Evolutionary conservation across 2,113 vertebrate species (phyloP).

Genomic region (Hiodon tergisus): DNA sequence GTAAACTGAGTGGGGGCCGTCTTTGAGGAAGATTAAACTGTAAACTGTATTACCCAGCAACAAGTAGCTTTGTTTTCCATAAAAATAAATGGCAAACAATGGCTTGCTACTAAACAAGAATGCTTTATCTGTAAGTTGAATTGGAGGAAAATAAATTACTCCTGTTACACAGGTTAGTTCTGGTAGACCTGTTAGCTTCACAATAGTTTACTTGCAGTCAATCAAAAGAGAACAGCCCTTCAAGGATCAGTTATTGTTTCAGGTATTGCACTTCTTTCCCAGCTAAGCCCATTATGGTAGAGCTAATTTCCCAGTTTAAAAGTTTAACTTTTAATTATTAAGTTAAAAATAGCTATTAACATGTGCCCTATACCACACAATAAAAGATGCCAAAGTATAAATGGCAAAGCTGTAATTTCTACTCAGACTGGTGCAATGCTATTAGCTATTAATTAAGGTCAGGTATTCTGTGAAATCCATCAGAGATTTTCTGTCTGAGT

Average conservation of each 20-base stretch:
- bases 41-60: too few species aligned
- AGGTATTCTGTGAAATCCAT: conserved; percentile 44
- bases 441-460: conserved; percentile 52
- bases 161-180: too few species aligned
- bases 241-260: too few species aligned
- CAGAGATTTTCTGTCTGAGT: conserved; percentile 45
- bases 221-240: too few species aligned
- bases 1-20: not conserved
- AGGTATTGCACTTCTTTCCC: too few species aligned
- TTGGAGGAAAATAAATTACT: too few species aligned
- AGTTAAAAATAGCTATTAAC: conserved; percentile 51
- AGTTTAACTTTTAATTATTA: conserved; percentile 48
- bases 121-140: too few species aligned
- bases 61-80: too few species aligned
- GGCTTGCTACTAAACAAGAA: too few species aligned
- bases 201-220: too few species aligned
- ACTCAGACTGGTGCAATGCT: conserved; percentile 42
- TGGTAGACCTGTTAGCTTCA: too few species aligned
- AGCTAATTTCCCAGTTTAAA: conserved; percentile 44
- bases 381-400: conserved; percentile 49
- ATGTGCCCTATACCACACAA: conserved; percentile 43
- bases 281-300: not conserved
- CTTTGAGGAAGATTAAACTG: not conserved
- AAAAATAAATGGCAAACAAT: too few species aligned
- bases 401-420: conserved; percentile 58